phyloP scores from a whole-genome alignment of 2,888 invertebrate genomes.

The Charanyca ferruginea region DNA sequence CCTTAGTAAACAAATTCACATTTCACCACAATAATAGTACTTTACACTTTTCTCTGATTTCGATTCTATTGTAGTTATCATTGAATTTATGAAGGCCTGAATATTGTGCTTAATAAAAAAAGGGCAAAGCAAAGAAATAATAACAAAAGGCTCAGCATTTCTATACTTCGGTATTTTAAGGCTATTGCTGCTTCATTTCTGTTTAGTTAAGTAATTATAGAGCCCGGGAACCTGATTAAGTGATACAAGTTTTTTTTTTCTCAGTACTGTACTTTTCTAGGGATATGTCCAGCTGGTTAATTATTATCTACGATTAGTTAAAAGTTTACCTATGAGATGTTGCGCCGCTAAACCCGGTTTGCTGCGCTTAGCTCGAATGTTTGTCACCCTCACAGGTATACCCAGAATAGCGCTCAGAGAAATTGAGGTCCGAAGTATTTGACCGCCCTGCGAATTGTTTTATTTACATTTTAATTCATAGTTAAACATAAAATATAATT shows the following conservation, averaged over 20 bases:
- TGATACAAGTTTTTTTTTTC: background rate
- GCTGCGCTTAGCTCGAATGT: constrained; percentile 95
- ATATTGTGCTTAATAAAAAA: background rate
- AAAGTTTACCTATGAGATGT: constrained; percentile 93
- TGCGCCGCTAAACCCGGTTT: constrained; percentile 96
- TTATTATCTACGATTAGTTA: background rate
- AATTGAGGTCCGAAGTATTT: constrained; percentile 96
- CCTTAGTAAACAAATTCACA: background rate
- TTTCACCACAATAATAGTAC: background rate
- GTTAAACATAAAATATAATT: background rate
- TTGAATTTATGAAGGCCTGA: background rate
- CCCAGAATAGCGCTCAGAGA: constrained; percentile 94
- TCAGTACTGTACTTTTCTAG: background rate
- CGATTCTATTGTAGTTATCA: background rate
- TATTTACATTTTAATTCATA: constrained; percentile 13
- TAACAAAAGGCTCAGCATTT: background rate
- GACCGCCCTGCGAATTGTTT: constrained; percentile 94
- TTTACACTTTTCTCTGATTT: background rate
- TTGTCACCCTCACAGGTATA: constrained; percentile 93
- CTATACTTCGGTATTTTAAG: background rate
- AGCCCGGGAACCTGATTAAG: no score
- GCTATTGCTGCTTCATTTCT: background rate
- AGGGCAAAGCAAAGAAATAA: background rate
- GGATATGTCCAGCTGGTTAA: constrained; percentile 8
- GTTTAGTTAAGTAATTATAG: background rate